Conservation (phyloP, 2,113 vertebrate genomes). For the human region DNA sequence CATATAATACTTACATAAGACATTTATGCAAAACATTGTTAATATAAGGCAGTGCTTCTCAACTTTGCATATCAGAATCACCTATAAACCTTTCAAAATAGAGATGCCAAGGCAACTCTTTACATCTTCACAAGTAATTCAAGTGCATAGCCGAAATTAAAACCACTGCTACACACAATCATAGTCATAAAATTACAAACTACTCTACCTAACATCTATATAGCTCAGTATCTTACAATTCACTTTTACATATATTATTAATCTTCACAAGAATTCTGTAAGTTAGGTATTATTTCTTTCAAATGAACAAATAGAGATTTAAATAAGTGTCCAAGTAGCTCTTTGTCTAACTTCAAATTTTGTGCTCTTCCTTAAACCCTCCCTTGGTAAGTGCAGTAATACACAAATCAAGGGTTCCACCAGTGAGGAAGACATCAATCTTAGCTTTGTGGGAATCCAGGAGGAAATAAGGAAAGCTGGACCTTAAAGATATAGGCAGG, state of each 20-base stretch:
- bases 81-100: constrained; percentile 41
- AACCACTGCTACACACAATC: neutral
- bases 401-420: neutral
- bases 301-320: constrained; percentile 44
- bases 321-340: constrained; percentile 19
- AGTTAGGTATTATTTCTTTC: constrained; percentile 33
- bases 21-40: constrained; percentile 3
- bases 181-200: constrained; percentile 28
- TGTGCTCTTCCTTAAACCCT: constrained; percentile 3
- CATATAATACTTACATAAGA: neutral
- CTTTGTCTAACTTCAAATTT: constrained; percentile 1
- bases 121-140: constrained; percentile 17
- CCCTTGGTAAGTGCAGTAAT: neutral
- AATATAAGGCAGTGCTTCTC: neutral
- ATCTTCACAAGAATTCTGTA: constrained; percentile 14
- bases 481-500: neutral
- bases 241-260: constrained; percentile 23
- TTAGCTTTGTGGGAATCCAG: neutral
- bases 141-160: constrained; percentile 50
- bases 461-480: neutral
- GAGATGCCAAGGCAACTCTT: neutral
- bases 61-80: constrained; percentile 23
- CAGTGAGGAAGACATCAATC: neutral
- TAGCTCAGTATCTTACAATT: neutral
- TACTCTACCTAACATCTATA: constrained; percentile 18